These are phyloP conservation scores for Toxotes chatareus DNA, from an alignment of 2,113 vertebrate species.

Conservation along the genomic window DNA sequence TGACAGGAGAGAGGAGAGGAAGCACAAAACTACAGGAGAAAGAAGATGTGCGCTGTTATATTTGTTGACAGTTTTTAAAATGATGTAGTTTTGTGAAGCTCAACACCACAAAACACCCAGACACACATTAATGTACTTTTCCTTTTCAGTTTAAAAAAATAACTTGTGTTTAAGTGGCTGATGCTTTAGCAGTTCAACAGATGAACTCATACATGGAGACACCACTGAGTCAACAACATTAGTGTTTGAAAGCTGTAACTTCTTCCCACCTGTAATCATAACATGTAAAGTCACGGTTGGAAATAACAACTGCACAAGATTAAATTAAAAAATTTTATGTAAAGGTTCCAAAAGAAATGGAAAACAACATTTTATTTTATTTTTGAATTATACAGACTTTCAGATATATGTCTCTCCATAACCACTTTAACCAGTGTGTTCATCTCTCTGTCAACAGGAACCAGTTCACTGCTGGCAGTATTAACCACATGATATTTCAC, in stretches of 20 bases:
- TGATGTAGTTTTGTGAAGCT: too few species aligned
- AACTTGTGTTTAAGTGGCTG: not conserved
- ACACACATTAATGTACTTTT: not conserved
- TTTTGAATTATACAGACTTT: constrained; percentile 18
- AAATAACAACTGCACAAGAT: constrained; percentile 10
- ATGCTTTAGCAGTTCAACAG: not conserved
- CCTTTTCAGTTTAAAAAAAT: not conserved
- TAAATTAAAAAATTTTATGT: constrained; percentile 3
- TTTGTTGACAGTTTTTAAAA: too few species aligned
- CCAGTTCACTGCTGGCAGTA: constrained; percentile 7
- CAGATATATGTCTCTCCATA: not conserved
- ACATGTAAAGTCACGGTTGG: not conserved
- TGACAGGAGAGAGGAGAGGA: too few species aligned
- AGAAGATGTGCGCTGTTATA: too few species aligned
- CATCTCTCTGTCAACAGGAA: constrained; percentile 6
- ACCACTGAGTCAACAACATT: not conserved
- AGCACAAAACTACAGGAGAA: too few species aligned
- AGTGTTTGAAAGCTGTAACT: not conserved
- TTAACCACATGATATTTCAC: constrained; percentile 22
- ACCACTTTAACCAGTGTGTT: not conserved
- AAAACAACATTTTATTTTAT: not conserved
- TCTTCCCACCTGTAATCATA: not conserved
- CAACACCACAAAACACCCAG: not conserved
- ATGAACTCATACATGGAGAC: not conserved
- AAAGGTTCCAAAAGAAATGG: constrained; percentile 16